Conservation (phyloP, 2,797 vertebrate species). For the Lindbergichthys nudifrons region DNA sequence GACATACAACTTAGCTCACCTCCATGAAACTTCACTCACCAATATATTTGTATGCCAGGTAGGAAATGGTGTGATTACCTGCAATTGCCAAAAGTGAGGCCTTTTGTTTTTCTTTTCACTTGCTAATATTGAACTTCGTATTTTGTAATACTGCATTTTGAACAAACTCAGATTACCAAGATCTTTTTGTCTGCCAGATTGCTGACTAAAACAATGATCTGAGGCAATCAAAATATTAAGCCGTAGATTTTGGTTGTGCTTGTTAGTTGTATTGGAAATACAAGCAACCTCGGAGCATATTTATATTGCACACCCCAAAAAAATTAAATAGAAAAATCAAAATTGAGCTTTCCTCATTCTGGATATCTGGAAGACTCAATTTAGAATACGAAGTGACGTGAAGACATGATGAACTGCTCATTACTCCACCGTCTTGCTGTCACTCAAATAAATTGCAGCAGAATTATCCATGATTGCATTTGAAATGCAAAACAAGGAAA, state of each 20-base stretch:
- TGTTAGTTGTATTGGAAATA: constrained; percentile 4
- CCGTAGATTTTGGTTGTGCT: background rate
- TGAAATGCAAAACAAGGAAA: constrained; percentile 82
- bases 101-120: background rate
- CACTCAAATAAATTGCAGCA: constrained; percentile 78
- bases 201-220: background rate
- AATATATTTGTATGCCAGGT: background rate
- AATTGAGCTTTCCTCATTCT: constrained; percentile 14
- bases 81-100: background rate
- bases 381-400: constrained; percentile 52
- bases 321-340: background rate
- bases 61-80: background rate
- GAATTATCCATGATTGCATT: constrained; percentile 85
- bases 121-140: background rate
- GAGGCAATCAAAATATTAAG: background rate
- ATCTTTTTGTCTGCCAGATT: background rate
- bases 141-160: background rate
- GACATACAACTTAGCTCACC: background rate
- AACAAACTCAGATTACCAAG: background rate
- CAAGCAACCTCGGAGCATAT: background rate
- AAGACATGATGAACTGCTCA: constrained; percentile 64
- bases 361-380: constrained; percentile 40
- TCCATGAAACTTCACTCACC: background rate
- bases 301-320: background rate
- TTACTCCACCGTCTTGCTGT: constrained; percentile 68